A percentile compares a stretch with the other conserved stretches of the same genome.
phyloP scores from a whole-genome alignment of 2,113 vertebrate genomes.

The Mus pahari region DNA sequence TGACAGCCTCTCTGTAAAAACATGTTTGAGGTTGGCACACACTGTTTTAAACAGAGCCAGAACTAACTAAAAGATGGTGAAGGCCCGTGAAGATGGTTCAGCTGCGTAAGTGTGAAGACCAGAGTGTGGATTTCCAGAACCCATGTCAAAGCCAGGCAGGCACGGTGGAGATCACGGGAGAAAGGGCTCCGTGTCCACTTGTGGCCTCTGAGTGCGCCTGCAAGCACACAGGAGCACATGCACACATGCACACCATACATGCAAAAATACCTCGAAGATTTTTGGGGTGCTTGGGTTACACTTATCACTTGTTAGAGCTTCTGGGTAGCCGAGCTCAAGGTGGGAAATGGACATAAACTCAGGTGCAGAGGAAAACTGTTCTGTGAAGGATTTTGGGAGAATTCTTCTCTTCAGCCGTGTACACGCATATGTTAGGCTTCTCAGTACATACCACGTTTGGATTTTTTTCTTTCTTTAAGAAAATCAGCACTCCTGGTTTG shows the following conservation, averaged over 20 bases:
- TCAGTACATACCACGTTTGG: rapidly evolving
- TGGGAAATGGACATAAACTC: neutral
- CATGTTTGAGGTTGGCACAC: neutral
- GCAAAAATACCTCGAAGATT: neutral
- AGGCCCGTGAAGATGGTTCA: neutral
- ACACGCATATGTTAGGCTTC: rapidly evolving
- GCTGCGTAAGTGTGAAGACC: neutral
- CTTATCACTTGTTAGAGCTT: neutral
- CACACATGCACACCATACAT: neutral
- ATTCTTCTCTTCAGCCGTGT: rapidly evolving
- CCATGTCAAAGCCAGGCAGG: neutral
- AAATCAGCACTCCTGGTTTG: neutral
- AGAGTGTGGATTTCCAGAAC: neutral
- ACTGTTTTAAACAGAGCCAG: neutral
- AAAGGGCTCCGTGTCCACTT: neutral
- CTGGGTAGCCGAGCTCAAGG: neutral
- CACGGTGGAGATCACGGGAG: too few relatives aligned
- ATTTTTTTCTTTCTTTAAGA: neutral
- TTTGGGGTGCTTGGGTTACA: neutral
- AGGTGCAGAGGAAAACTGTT: neutral
- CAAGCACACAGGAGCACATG: too few relatives aligned
- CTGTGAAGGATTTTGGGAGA: neutral
- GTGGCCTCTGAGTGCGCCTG: too few relatives aligned
- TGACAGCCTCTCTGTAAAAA: neutral
- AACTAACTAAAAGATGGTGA: neutral